phyloP scores from a whole-genome alignment of 2,113 vertebrate species.

The Periophthalmus modestus region DNA sequence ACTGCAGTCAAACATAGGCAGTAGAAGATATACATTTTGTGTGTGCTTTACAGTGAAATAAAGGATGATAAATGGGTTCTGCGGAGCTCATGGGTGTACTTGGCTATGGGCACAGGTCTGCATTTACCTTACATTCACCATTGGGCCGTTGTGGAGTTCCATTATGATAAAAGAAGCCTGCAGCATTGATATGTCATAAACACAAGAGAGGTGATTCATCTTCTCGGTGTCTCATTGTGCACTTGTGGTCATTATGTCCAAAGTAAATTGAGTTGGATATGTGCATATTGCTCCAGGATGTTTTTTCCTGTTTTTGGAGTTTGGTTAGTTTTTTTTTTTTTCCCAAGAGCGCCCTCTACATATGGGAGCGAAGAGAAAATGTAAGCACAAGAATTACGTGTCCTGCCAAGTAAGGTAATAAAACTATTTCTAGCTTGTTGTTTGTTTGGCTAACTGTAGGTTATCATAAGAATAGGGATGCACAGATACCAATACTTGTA shows the following conservation, averaged over 20 bases:
- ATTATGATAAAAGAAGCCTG: slow-evolving; percentile 13
- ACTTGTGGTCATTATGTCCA: slow-evolving; percentile 23
- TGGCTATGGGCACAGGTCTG: slow-evolving; percentile 4
- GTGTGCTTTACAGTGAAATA: neutral
- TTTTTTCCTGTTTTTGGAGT: neutral
- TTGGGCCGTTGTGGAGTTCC: slow-evolving; percentile 15
- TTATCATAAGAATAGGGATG: too few relatives aligned
- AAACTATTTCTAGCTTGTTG: neutral
- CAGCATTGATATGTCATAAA: slow-evolving; percentile 27
- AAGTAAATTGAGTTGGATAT: slow-evolving; percentile 35
- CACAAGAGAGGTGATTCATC: slow-evolving; percentile 31
- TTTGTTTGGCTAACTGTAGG: neutral
- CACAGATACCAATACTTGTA: too few relatives aligned
- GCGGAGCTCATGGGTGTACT: neutral
- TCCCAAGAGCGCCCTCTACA: neutral
- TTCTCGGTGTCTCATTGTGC: slow-evolving; percentile 23
- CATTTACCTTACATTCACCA: slow-evolving; percentile 14
- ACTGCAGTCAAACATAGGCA: neutral
- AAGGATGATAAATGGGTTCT: neutral
- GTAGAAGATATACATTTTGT: neutral
- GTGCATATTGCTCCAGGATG: neutral
- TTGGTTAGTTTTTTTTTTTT: too few relatives aligned
- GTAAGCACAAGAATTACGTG: neutral
- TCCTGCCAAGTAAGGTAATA: neutral
- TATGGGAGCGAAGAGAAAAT: neutral